Base-by-base conservation (phyloP, 2,888 invertebrate species). In the Invenusta paracnida region DNA sequence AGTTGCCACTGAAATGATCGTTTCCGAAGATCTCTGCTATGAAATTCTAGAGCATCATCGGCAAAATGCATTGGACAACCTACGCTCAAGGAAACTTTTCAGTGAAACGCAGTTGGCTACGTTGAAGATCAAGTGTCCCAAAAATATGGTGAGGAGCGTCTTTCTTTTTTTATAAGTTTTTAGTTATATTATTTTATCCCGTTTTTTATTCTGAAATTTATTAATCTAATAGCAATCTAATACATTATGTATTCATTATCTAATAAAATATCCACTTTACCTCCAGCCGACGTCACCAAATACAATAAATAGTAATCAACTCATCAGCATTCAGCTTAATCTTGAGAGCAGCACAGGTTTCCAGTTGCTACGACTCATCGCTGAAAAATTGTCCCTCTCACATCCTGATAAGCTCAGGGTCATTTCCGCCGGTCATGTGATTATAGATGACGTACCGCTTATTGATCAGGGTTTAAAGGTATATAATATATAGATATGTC, bases 81-180 rank as follows among this genome's bases (percentile, higher is more conserved):
- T 95, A 17, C 94, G 94, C 87, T 94, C 95, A 29, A 93, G 94
- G 87, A 93, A 93, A 0, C 93, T 93, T 86, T 95, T 93, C 88
- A 93, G 93, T 87, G 93, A 94, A 88, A 94, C 94, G 0, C 95
- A 95, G 0, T 89, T 94, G 84, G 95, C 95, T 0, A 94, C 94
- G 0, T 91, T 96, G 29, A 94, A 94, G 90, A 92, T 95, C 0
- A 94, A 94, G 88, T 82, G 29, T 17, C 82, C 73, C 73, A 73
- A 73, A 73, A 5, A 73, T 23, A 13, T 73, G 73, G 73, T 73
- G 23, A 48, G n/a, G n/a, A n/a, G n/a, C n/a, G n/a, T n/a, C n/a
- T n/a, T n/a, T n/a, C n/a, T n/a, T n/a, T n/a, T n/a, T n/a, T n/a
- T n/a, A n/a, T n/a, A n/a, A n/a, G n/a, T n/a, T n/a, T n/a, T n/a